These are phyloP conservation scores for Andricus curvator DNA, from an alignment of 2,888 invertebrate species.

Conservation along the genomic window DNA sequence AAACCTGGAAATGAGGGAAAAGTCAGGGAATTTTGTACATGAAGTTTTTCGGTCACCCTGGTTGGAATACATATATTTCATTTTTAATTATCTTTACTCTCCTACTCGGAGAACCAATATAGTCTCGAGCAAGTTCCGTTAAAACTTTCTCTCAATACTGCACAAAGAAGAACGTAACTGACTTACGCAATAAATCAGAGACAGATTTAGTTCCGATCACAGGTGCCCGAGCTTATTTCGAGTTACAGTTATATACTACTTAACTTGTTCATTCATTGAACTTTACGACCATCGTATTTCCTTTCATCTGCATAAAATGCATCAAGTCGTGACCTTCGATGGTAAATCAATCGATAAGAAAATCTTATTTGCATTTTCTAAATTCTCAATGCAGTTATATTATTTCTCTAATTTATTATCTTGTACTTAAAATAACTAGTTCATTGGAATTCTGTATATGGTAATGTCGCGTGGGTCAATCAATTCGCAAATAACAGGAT, in stretches of 20 bases:
- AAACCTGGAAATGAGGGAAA: too few relatives aligned
- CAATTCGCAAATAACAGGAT: too few relatives aligned
- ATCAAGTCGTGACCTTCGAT: not conserved
- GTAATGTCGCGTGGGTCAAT: not conserved
- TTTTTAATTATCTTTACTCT: too few relatives aligned
- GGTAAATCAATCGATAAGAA: not conserved
- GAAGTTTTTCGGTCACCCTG: too few relatives aligned
- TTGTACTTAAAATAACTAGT: not conserved
- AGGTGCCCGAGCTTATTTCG: constrained; percentile 1
- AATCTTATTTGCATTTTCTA: not conserved
- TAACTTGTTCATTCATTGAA: not conserved
- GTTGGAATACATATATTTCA: not conserved
- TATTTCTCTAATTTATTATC: not conserved
- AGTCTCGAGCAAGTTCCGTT: not conserved
- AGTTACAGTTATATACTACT: not conserved
- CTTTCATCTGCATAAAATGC: constrained; percentile 2
- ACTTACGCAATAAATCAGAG: constrained; percentile 13
- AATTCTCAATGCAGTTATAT: not conserved
- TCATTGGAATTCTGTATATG: not conserved
- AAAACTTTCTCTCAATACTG: constrained; percentile 16
- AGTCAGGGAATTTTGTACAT: too few relatives aligned
- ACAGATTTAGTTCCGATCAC: constrained; percentile 27
- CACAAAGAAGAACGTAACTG: constrained; percentile 1
- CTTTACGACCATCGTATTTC: not conserved
- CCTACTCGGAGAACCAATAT: not conserved